Conservation (phyloP, 2,797 vertebrate genomes). For the Neosalanx taihuensis region DNA sequence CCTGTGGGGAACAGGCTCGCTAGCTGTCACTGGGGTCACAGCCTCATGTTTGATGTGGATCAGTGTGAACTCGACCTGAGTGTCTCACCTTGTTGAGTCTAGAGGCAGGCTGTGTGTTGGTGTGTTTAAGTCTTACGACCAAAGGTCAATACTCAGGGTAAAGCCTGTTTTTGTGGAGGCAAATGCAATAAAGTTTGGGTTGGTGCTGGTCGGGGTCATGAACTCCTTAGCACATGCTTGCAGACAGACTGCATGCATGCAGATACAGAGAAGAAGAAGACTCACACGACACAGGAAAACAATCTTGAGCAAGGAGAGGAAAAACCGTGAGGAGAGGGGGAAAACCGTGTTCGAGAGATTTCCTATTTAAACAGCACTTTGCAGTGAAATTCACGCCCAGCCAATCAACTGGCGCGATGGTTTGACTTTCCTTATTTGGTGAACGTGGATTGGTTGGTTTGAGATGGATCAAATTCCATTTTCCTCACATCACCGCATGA, state of each 20-base stretch:
- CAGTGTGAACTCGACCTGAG: background rate
- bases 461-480: constrained; percentile 39
- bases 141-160: constrained; percentile 49
- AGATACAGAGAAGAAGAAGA: background rate
- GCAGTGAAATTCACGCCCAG: constrained; percentile 4
- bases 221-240: constrained; percentile 10
- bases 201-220: constrained; percentile 35
- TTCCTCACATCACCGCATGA: constrained; percentile 23
- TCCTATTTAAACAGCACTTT: constrained; percentile 38
- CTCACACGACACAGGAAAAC: background rate
- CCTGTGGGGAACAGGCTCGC: background rate
- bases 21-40: background rate
- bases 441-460: constrained; percentile 22
- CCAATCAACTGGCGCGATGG: constrained; percentile 47
- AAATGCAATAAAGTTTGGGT: constrained; percentile 32
- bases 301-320: background rate
- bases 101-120: background rate
- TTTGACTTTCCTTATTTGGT: constrained; percentile 54
- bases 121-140: background rate
- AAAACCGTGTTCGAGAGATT: constrained; percentile 21
- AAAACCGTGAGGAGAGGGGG: background rate
- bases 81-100: background rate
- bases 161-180: constrained; percentile 49
- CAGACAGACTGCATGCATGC: background rate
- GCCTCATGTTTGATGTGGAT: no score